phyloP scores from a whole-genome alignment of 2,797 vertebrate genomes.

The Salmo trutta region DNA sequence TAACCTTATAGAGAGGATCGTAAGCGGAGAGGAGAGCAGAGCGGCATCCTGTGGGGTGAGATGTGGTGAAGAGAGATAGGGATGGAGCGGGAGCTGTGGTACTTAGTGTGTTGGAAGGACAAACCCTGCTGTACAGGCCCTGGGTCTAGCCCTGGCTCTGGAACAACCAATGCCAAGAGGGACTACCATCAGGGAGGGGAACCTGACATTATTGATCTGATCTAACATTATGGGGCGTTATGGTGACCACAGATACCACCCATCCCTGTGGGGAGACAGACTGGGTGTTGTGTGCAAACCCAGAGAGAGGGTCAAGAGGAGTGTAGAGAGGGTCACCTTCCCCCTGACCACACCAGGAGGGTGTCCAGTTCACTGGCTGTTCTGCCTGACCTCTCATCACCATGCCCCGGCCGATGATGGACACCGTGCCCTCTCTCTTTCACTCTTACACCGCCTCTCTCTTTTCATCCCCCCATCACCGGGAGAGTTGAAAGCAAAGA shows the following conservation, averaged over 20 bases:
- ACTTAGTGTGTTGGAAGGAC: constrained; percentile 18
- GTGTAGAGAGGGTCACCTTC: constrained; percentile 41
- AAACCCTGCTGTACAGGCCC: constrained; percentile 20
- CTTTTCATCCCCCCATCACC: constrained; percentile 16
- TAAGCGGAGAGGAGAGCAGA: constrained; percentile 7
- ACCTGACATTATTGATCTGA: constrained; percentile 24
- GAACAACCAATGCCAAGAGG: constrained; percentile 22
- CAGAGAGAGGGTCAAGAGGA: constrained; percentile 8
- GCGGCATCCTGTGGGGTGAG: constrained; percentile 19
- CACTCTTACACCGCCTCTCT: constrained; percentile 38
- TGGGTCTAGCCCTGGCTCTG: background rate
- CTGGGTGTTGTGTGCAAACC: background rate
- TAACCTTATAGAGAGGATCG: background rate
- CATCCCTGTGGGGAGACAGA: constrained; percentile 37
- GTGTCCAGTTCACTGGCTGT: constrained; percentile 57
- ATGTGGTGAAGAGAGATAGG: background rate
- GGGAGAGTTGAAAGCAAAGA: constrained; percentile 54
- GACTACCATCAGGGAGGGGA: constrained; percentile 11
- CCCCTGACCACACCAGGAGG: constrained; percentile 43
- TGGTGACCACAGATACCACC: constrained; percentile 48
- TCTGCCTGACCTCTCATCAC: constrained; percentile 17
- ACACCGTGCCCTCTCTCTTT: constrained; percentile 51
- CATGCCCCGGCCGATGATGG: constrained; percentile 44
- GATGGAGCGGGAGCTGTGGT: background rate
- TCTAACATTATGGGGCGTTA: constrained; percentile 27